Percentiles rank a stretch among this genome's conserved stretches.
phyloP scores from a whole-genome alignment of 1,140 invertebrate genomes.

The Cydia amplana region DNA sequence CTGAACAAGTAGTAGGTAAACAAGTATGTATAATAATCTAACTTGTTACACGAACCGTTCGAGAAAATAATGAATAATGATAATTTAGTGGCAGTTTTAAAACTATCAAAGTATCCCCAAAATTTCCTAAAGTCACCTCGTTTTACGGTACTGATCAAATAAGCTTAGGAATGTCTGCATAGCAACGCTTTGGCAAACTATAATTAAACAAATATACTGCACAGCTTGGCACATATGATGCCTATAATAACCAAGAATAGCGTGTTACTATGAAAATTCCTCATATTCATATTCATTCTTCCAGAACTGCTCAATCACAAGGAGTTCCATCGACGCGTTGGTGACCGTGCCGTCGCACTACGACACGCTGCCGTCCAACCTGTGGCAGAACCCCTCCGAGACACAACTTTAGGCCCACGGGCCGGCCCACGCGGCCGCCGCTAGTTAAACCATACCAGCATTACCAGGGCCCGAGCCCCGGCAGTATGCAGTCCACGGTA shows the following conservation, averaged over 20 bases:
- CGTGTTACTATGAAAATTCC: neutral
- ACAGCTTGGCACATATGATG: neutral
- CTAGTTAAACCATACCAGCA: constrained; percentile 49
- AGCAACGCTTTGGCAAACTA: no score
- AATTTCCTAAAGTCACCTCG: no score
- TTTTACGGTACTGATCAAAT: neutral
- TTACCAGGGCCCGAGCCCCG: constrained; percentile 42
- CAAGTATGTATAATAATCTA: no score
- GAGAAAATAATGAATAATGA: no score
- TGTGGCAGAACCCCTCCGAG: constrained; percentile 71
- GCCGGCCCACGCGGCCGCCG: constrained; percentile 40
- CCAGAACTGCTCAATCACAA: constrained; percentile 83
- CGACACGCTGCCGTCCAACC: constrained; percentile 80
- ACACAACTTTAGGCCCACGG: constrained; percentile 62
- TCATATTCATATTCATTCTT: constrained; percentile 43
- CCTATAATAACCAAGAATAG: neutral
- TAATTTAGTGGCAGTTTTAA: no score
- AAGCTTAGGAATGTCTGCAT: neutral
- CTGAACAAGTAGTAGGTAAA: no score
- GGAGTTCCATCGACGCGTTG: constrained; percentile 83
- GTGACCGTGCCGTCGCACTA: constrained; percentile 86
- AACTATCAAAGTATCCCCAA: no score
- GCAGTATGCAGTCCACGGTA: constrained; percentile 50
- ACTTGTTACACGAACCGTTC: no score
- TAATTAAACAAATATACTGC: no score